Percentiles rank a stretch among this genome's conserved stretches.
phyloP scores from a whole-genome alignment of 2,113 vertebrate genomes.

The Cinclus cinclus region DNA sequence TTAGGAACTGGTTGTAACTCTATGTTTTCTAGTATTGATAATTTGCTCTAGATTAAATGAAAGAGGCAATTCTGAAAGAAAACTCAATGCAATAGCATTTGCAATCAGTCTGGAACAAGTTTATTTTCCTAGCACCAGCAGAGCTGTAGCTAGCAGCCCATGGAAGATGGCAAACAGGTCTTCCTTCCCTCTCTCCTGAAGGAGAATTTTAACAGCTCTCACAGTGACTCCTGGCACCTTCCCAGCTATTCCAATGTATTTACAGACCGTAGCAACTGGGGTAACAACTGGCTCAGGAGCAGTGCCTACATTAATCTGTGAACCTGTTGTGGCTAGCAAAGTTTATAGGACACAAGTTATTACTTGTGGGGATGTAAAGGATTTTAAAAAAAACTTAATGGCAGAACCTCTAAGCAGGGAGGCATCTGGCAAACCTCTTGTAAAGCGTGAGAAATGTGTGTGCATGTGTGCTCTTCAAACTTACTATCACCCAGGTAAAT shows the following conservation, averaged over 20 bases:
- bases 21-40: background rate
- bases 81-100: background rate
- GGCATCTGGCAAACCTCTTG: background rate
- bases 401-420: background rate
- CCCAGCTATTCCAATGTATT: background rate
- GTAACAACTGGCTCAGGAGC: background rate
- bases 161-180: background rate
- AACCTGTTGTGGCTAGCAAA: background rate
- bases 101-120: background rate
- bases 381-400: background rate
- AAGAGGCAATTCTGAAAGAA: conserved; percentile 23
- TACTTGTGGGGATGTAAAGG: background rate
- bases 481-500: background rate
- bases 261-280: background rate
- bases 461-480: background rate
- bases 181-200: background rate
- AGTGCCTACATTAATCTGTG: background rate
- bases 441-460: background rate
- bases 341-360: background rate
- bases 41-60: background rate
- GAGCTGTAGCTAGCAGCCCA: background rate
- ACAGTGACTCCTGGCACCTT: background rate
- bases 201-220: fast-evolving
- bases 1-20: background rate
- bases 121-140: conserved; percentile 3